phyloP scores from a whole-genome alignment of 2,888 invertebrate species.

The Dicyrtoma fusca region DNA sequence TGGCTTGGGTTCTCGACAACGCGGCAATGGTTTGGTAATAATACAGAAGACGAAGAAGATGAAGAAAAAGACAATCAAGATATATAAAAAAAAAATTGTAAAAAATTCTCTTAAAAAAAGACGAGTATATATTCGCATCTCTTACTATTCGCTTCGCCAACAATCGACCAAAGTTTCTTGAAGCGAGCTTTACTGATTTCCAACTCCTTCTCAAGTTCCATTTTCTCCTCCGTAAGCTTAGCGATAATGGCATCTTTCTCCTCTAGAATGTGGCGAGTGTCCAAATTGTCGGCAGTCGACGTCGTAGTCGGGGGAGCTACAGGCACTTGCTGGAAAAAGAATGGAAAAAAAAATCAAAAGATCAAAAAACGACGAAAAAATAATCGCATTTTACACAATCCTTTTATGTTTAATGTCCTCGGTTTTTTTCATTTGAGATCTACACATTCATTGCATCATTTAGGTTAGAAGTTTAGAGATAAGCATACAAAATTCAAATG shows the following conservation, averaged over 20 bases:
- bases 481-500: no score
- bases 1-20: no score
- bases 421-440: conserved; percentile 6
- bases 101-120: background rate
- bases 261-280: conserved; percentile 49
- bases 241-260: conserved; percentile 58
- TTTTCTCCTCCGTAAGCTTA: conserved; percentile 53
- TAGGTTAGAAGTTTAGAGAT: no score
- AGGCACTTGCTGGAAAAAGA: conserved; percentile 31
- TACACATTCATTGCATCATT: background rate
- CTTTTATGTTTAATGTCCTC: conserved; percentile 11
- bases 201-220: conserved; percentile 66
- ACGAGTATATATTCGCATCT: background rate
- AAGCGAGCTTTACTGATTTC: conserved; percentile 71
- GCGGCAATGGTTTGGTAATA: conserved; percentile 25
- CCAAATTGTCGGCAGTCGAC: conserved; percentile 19
- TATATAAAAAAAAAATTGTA: background rate
- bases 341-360: no score
- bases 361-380: background rate
- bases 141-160: conserved; percentile 74
- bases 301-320: conserved; percentile 16
- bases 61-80: conserved; percentile 29
- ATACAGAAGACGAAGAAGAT: conserved; percentile 2
- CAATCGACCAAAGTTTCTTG: conserved; percentile 71
- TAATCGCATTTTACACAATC: conserved; percentile 33